Conservation (phyloP, 1,140 invertebrate genomes). For the Drosophila triauraria region DNA sequence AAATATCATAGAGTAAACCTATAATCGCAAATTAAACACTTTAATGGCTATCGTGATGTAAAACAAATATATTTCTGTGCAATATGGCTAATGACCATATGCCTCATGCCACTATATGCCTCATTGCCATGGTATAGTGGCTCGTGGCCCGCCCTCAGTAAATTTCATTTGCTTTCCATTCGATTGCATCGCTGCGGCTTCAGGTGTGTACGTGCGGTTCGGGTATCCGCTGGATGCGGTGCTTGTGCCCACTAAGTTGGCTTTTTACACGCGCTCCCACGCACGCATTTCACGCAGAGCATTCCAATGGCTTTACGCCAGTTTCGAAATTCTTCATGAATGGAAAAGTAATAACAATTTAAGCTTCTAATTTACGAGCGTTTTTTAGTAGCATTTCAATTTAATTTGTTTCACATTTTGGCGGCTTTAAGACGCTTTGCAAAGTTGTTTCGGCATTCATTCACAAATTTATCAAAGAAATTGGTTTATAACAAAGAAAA, state of each 20-base stretch:
- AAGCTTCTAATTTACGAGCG: conserved; percentile 17
- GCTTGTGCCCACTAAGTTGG: conserved; percentile 27
- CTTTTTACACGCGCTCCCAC: conserved; percentile 26
- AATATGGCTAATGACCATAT: background rate
- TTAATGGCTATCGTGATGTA: background rate
- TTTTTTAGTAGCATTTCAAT: background rate
- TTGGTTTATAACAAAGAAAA: background rate
- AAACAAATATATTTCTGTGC: background rate
- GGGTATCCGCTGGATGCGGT: conserved; percentile 19
- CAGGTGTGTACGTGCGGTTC: conserved; percentile 10
- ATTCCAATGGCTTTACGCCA: conserved; percentile 25
- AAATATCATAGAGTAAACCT: too few species aligned
- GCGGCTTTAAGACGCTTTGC: background rate
- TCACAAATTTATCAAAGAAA: background rate
- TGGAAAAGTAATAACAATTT: conserved; percentile 20
- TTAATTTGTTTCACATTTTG: background rate
- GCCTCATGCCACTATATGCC: background rate
- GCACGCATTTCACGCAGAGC: conserved; percentile 23
- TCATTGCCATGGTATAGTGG: background rate
- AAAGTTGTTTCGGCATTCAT: conserved; percentile 7
- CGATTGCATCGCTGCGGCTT: conserved; percentile 37
- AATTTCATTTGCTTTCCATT: conserved; percentile 46
- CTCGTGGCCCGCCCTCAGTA: conserved; percentile 2
- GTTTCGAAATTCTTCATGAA: conserved; percentile 32
- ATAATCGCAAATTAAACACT: background rate